Evolutionary conservation across 2,888 invertebrate species (phyloP).

Genomic region (Andrena chrysosceles): DNA sequence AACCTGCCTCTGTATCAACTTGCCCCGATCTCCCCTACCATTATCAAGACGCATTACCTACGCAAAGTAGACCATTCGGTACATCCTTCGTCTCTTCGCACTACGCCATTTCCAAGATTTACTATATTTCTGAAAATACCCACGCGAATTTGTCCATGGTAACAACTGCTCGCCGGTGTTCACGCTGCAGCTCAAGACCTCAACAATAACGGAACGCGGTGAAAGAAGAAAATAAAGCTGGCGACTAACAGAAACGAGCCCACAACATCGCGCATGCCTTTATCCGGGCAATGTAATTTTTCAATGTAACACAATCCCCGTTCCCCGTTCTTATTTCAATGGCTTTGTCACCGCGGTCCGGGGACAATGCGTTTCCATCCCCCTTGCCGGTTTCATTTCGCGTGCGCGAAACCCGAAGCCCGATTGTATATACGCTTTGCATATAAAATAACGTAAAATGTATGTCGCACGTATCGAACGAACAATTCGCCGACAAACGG

Average conservation of each 20-base stretch:
- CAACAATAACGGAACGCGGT: background rate
- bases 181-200: no score
- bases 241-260: background rate
- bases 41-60: no score
- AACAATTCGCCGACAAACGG: constrained; percentile 50
- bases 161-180: no score
- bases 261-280: background rate
- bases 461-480: constrained; percentile 52
- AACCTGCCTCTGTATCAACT: no score
- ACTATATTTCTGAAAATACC: no score
- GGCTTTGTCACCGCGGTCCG: constrained; percentile 30
- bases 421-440: constrained; percentile 25
- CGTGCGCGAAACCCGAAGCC: constrained; percentile 25
- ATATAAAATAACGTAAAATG: constrained; percentile 51
- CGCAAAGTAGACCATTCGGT: no score
- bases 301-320: constrained; percentile 45
- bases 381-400: constrained; percentile 3
- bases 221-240: background rate
- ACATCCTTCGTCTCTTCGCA: no score
- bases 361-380: background rate
- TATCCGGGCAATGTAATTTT: constrained; percentile 52
- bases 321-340: constrained; percentile 53
- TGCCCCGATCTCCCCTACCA: no score
- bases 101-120: no score
- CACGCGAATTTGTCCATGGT: no score